Conservation (phyloP, 2,888 invertebrate genomes). For the Cataglyphis rosenhaueri region DNA sequence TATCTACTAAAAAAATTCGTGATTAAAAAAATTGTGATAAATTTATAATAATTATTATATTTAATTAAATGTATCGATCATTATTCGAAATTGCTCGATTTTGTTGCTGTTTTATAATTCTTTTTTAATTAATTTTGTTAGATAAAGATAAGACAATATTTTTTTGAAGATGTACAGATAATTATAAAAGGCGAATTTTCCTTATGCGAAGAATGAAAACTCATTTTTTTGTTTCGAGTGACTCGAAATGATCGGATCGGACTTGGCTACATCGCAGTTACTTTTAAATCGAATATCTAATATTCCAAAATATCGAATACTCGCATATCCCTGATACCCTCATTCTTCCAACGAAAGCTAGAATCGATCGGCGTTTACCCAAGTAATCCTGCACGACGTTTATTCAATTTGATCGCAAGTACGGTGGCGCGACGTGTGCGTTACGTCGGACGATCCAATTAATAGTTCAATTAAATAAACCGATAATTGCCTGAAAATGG, state of each 20-base stretch:
- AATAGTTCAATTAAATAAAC: slow-evolving; percentile 82
- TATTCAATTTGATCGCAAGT: slow-evolving; percentile 68
- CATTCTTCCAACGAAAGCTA: slow-evolving; percentile 57
- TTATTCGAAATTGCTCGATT: background rate
- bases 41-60: background rate
- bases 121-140: background rate
- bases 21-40: background rate
- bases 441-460: slow-evolving; percentile 76
- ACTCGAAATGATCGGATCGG: background rate
- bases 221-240: background rate
- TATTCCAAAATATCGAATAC: slow-evolving; percentile 12
- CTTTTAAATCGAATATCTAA: slow-evolving; percentile 20
- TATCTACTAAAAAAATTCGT: background rate
- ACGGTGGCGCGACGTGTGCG: slow-evolving; percentile 59
- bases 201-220: background rate
- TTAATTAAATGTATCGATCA: background rate
- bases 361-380: slow-evolving; percentile 56
- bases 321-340: slow-evolving; percentile 34
- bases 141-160: background rate
- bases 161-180: background rate
- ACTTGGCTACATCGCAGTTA: background rate
- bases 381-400: slow-evolving; percentile 64
- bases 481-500: slow-evolving; percentile 82
- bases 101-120: background rate
- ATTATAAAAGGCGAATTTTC: background rate